Evolutionary conservation across 2,888 invertebrate species (phyloP).

Genomic region (Drosophila anceps): DNA sequence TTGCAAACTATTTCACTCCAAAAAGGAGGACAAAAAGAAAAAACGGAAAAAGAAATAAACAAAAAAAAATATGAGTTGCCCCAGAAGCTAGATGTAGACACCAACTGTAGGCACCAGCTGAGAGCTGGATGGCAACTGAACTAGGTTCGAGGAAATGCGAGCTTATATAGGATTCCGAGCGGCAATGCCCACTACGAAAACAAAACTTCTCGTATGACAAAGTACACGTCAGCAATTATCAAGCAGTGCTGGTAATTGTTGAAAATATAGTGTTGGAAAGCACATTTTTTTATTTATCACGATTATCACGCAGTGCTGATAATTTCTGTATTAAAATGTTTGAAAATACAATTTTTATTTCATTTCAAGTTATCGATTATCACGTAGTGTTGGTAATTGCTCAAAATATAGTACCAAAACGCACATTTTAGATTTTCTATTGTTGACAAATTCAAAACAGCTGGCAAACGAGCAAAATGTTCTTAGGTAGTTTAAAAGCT

Average conservation of each 20-base stretch:
- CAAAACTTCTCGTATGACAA: too few species aligned
- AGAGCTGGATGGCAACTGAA: not conserved
- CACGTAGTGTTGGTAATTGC: not conserved
- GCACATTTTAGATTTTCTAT: not conserved
- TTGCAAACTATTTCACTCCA: too few species aligned
- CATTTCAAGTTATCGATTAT: too few species aligned
- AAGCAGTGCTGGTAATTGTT: not conserved
- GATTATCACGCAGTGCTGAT: too few species aligned
- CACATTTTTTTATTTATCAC: too few species aligned
- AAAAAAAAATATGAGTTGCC: not conserved
- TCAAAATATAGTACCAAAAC: not conserved
- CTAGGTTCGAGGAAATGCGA: not conserved
- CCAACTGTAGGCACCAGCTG: not conserved
- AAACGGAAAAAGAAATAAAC: constrained; percentile 22
- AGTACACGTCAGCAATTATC: not conserved
- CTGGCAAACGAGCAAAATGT: not conserved
- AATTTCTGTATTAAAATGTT: too few species aligned
- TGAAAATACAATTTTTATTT: too few species aligned
- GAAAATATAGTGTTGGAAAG: not conserved
- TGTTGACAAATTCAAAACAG: not conserved
- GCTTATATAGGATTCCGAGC: not conserved
- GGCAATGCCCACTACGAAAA: too few species aligned
- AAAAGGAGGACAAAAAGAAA: too few species aligned
- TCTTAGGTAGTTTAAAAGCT: constrained; percentile 8
- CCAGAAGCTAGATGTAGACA: too few species aligned